A percentile compares a stretch with the other conserved stretches of the same genome.
These are phyloP conservation scores for Rhea pennata DNA, from an alignment of 2,113 vertebrate genomes.

Conservation along the genomic window DNA sequence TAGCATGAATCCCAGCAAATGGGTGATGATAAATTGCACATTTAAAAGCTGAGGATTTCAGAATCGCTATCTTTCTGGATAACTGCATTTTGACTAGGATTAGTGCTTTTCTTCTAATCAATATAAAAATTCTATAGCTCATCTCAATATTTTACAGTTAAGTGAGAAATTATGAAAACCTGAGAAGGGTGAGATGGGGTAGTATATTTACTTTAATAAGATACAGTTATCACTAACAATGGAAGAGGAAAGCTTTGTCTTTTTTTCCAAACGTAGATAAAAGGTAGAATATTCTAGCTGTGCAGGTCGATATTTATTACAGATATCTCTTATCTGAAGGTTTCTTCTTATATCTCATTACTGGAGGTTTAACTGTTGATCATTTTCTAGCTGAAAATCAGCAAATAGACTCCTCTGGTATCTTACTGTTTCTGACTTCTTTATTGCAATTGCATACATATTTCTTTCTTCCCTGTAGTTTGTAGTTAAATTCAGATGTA, in stretches of 20 bases:
- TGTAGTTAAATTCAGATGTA: not conserved
- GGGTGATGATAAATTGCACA: not conserved
- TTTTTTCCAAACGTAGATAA: not conserved
- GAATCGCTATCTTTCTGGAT: not conserved
- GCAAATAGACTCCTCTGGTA: not conserved
- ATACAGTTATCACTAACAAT: not conserved
- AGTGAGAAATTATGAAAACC: not conserved
- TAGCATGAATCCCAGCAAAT: not conserved
- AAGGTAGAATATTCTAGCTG: not conserved
- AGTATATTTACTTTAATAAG: not conserved
- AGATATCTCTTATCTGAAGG: not conserved
- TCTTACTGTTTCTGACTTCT: not conserved
- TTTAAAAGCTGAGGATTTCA: not conserved
- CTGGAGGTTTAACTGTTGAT: not conserved
- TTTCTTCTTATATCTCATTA: not conserved
- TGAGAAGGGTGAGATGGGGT: not conserved
- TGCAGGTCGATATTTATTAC: not conserved
- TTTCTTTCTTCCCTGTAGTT: not conserved
- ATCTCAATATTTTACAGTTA: not conserved
- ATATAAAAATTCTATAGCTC: not conserved
- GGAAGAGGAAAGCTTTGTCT: not conserved
- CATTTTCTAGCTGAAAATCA: not conserved
- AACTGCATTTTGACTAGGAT: not conserved
- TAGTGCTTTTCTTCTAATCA: not conserved
- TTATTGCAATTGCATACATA: not conserved